Evolutionary conservation across 2,113 vertebrate genomes (phyloP), one percentile per base, ranked within the genome.

Genomic region (Picathartes gymnocephalus): DNA sequence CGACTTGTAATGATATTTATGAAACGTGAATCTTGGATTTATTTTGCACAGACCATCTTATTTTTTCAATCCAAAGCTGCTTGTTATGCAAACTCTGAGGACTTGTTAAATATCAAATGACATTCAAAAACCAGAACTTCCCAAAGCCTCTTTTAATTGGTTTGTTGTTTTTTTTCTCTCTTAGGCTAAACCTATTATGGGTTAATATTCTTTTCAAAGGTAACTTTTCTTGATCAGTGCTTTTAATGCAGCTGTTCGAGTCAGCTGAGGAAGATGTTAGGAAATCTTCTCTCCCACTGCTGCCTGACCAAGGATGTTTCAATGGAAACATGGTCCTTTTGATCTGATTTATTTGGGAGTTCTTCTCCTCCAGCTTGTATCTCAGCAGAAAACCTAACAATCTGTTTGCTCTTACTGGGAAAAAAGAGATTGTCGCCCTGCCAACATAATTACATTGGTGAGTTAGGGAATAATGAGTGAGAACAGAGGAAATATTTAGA

Each of bases 401-500:
- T 95, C 81, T 95, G 93, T 90, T 96, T 95, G 89, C 3, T 47
- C 66, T 95, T 94, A 89, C 74, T 81, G 74, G 42, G 53, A 73
- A 91, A 58, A 61, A 95, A 91, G 77, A 91, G 64, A 80, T 4
- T 88, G 93, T 93, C 13, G 1, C 84, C 84, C 88, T 91, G 90
- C 96, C 96, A 96, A 30, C 87, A n/a, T 87, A 92, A 95, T 92
- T 95, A 91, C 85, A 90, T 54, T 95, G 94, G 92, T 94, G 87
- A 93, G 78, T 85, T 94, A 69, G 74, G 87, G 84, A 95, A 95
- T 91, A 95, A 92, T 42, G 81, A 95, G 74, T 62, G 90, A 96
- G 95, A 95, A 85, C 91, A 95, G 87, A 96, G 90, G 85, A 97
- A 97, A 96, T 94, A 93, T 93, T 96, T 90, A 86, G 90, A 92